These are phyloP conservation scores for Oceanites oceanicus DNA, from an alignment of 2,113 vertebrate species.

Conservation along the genomic window DNA sequence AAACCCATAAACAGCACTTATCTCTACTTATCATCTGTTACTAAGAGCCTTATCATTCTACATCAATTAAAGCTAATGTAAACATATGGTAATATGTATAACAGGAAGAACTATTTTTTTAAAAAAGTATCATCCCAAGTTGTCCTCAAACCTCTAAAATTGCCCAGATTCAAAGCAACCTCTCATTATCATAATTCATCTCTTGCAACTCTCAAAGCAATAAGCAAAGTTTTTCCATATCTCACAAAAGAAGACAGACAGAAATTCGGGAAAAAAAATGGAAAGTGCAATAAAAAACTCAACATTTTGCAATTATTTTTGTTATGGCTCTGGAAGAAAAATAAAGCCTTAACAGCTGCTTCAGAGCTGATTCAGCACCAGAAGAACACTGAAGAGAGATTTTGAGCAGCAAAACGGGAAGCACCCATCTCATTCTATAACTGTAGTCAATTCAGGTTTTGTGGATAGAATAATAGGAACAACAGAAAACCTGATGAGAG, in stretches of 20 bases:
- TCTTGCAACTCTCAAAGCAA: neutral
- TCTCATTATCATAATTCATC: neutral
- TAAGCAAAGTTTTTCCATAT: neutral
- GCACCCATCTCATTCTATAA: neutral
- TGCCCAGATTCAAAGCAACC: neutral
- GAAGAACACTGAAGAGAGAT: neutral
- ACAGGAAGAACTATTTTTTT: neutral
- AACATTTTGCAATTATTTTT: neutral
- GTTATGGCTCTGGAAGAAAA: neutral
- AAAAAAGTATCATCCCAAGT: neutral
- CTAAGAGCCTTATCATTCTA: neutral
- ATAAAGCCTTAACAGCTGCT: neutral
- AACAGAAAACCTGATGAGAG: neutral
- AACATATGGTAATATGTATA: neutral
- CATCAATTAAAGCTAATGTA: neutral
- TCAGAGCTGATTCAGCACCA: conserved; percentile 23
- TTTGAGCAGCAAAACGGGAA: neutral
- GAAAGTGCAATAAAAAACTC: neutral
- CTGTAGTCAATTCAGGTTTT: neutral
- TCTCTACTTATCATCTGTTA: neutral
- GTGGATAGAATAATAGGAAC: neutral
- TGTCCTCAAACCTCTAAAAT: neutral
- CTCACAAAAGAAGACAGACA: neutral
- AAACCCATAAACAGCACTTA: neutral
- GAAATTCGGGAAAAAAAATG: neutral